Evolutionary conservation across 2,888 invertebrate genomes (phyloP), one percentile per base, ranked within the genome.

Genomic region (Suillia variegata): DNA sequence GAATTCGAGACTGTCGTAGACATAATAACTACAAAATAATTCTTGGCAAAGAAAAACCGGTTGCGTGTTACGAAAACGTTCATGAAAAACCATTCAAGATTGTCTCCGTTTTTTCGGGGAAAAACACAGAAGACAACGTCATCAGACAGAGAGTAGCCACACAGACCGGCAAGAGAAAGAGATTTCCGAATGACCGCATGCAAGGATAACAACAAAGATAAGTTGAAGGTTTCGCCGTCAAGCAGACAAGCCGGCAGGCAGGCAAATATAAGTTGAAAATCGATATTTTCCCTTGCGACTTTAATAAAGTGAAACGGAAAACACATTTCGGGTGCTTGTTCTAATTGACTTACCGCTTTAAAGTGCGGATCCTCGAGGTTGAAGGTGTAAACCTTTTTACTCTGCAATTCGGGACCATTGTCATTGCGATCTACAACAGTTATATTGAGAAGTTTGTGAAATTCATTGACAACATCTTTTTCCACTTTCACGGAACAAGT

Each of bases 351-450:
- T 65, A 82, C 82, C 80, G 70, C 67, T 59, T 71, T 71, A 59
- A 81, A 80, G 62, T 79, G 78, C 3, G 80, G 79, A 67, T 79
- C 74, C 5, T 74, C 71, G 67, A 82, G 62, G 54, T 70, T 54
- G 57, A 82, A 78, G 24, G 67, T 65, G 21, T 76, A 71, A 22
- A 64, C 62, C 6, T 73, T 69, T 21, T 73, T 70, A 50, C 84
- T 82, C 64, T 87, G 79, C 31, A 87, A 69, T 66, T 91, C 85
- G 1, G 97, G 96, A 10, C 94, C 93, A 78, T 97, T 96, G 80
- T 98, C 97, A 82, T 98, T 98, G 80, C 94, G 93, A 76, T 93
- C 92, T 54, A 91, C 80, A 8, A 98, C 88, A 2, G 83, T 81
- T n/a, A 87, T 74, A 47, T 77, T 71, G 6, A 85, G 67, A 2